Evolutionary conservation across 1,140 invertebrate species (phyloP).

Genomic region (Drosophila murphyi): DNA sequence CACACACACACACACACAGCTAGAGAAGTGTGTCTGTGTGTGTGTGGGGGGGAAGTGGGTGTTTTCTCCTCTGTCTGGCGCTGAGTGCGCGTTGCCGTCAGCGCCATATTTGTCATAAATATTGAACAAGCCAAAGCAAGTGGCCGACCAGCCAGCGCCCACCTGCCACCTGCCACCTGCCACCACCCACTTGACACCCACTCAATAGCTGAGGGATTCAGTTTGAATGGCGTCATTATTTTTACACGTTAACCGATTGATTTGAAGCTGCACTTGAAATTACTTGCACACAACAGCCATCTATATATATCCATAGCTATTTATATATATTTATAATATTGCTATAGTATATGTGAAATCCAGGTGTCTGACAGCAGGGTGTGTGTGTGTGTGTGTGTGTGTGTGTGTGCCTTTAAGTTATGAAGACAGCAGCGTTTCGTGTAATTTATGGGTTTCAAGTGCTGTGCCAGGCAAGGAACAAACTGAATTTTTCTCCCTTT

Average conservation of each 20-base stretch:
- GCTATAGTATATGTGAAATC: conserved; percentile 27
- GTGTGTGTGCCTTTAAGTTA: conserved; percentile 65
- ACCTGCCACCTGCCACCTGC: not conserved
- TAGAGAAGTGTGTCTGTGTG: too few species aligned
- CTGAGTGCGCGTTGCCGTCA: conserved; percentile 27
- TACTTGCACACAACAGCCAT: conserved; percentile 34
- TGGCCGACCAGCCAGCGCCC: conserved; percentile 22
- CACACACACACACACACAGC: not conserved
- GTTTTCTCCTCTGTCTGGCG: too few species aligned
- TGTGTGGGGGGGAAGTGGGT: too few species aligned
- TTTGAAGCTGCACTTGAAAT: conserved; percentile 72
- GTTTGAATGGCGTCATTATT: conserved; percentile 20
- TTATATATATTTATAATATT: conserved; percentile 56
- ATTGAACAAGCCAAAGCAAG: conserved; percentile 60
- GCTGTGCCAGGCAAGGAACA: conserved; percentile 1
- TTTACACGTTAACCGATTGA: conserved; percentile 54
- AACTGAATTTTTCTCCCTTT: not conserved
- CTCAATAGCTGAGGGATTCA: conserved; percentile 35
- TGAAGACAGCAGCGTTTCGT: conserved; percentile 39
- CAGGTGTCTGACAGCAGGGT: conserved; percentile 58
- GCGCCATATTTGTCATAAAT: conserved; percentile 72
- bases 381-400: conserved; percentile 39
- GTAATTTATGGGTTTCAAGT: conserved; percentile 69
- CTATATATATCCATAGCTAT: conserved; percentile 32
- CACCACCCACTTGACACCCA: not conserved